Evolutionary conservation across 2,797 vertebrate genomes (phyloP).

Genomic region (Micropoecilia bifurca): DNA sequence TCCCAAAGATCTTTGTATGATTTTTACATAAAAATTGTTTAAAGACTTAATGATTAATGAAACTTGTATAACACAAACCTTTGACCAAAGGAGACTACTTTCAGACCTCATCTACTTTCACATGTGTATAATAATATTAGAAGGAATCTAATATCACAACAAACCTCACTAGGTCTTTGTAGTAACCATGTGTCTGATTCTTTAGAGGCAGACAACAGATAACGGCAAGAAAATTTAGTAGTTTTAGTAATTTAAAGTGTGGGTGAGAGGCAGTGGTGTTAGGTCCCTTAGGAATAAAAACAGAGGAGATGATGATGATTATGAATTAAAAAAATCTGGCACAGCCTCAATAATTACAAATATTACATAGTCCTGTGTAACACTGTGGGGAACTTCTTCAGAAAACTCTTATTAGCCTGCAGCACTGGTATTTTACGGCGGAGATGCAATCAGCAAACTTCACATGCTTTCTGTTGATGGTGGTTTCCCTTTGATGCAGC

Average conservation of each 20-base stretch:
- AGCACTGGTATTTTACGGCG: conserved; percentile 60
- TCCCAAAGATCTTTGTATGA: conserved; percentile 1
- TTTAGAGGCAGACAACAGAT: conserved; percentile 57
- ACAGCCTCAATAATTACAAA: conserved; percentile 67
- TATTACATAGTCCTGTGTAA: conserved; percentile 50
- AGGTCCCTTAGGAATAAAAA: conserved; percentile 48
- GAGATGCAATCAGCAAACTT: conserved; percentile 65
- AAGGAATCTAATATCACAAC: not conserved
- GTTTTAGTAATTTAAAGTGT: conserved; percentile 21
- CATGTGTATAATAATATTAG: not conserved
- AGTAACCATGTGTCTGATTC: not conserved
- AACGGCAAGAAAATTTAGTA: conserved; percentile 37
- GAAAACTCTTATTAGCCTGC: conserved; percentile 60
- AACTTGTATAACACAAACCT: not conserved
- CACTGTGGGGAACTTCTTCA: conserved; percentile 55
- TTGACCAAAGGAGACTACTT: not conserved
- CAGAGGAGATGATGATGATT: conserved; percentile 61
- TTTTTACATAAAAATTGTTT: conserved; percentile 9
- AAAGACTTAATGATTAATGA: conserved; percentile 5
- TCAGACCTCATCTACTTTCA: conserved; percentile 11
- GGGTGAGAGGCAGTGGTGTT: conserved; percentile 37
- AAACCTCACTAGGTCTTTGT: not conserved
- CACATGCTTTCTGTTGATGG: conserved; percentile 35
- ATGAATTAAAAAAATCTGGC: conserved; percentile 68
- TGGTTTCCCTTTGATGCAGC: conserved; percentile 35